Evolutionary conservation across 1,140 invertebrate genomes (phyloP).

Genomic region (Doryteuthis pealeii): DNA sequence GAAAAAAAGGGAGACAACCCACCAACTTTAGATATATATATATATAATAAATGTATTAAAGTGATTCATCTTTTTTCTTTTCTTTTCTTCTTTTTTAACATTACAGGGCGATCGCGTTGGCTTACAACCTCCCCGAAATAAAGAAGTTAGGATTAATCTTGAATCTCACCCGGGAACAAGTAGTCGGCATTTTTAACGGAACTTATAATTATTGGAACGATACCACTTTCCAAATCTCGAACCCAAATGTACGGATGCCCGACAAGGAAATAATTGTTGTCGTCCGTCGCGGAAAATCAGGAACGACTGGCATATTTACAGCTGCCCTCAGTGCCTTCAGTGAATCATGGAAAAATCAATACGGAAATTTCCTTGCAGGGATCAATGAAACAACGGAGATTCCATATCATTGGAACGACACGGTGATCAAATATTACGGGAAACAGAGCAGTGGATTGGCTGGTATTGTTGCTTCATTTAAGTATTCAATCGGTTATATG

Average conservation of each 20-base stretch:
- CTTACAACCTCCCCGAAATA: constrained; percentile 29
- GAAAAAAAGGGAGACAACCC: too few relatives aligned
- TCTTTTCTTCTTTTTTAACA: too few relatives aligned
- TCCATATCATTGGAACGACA: constrained; percentile 28
- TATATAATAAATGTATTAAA: too few relatives aligned
- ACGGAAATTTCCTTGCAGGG: constrained; percentile 34
- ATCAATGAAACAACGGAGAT: constrained; percentile 1
- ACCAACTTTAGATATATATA: too few relatives aligned
- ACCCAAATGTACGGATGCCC: constrained; percentile 30
- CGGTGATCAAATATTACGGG: constrained; percentile 30
- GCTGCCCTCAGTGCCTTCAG: constrained; percentile 30
- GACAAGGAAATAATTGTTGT: constrained; percentile 31
- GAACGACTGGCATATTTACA: constrained; percentile 44
- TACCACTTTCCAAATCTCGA: constrained; percentile 21
- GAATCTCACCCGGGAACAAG: constrained; percentile 29
- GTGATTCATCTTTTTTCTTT: too few relatives aligned
- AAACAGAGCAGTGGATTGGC: constrained; percentile 36
- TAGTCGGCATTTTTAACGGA: constrained; percentile 43
- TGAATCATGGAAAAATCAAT: constrained; percentile 28
- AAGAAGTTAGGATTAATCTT: constrained; percentile 11
- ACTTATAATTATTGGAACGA: constrained; percentile 35
- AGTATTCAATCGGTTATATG: constrained; percentile 41
- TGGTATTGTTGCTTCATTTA: constrained; percentile 32
- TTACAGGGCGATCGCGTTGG: constrained; percentile 33
- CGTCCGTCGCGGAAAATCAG: constrained; percentile 38